Base-by-base conservation (phyloP, 2,888 invertebrate species). In the Andrena minutula region DNA sequence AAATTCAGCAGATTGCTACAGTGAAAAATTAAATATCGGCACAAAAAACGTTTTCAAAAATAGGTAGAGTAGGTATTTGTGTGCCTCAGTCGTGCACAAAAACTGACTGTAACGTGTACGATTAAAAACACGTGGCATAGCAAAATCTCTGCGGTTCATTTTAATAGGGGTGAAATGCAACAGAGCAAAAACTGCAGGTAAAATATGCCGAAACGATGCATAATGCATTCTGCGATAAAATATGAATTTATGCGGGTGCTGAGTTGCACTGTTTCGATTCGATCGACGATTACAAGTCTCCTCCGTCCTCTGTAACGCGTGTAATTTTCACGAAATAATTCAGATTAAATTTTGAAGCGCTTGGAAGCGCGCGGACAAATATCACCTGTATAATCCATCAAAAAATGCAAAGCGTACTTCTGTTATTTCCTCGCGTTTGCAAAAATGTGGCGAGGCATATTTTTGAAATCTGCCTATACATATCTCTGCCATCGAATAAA, bases 171-270 rank as follows among this genome's bases (percentile, higher is more conserved):
- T 58, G 77, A 85, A 75, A 79, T 79, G 85, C 83, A 83, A 71
- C 77, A 80, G 84, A 86, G 79, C 79, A 87, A 87, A 87, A 85
- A 79, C 79, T 79, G 47, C 82, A 75, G 78, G 78, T 87, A 85
- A 87, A 87, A 87, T 87, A 87, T 83, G 83, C 87, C 75, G 76
- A 82, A 76, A 80, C 73, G 69, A 86, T 88, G 86, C 88, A 85
- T 88, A 82, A 88, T 88, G 84, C 82, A 88, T 88, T 82, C 79
- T 66, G 79, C 78, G 85, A 83, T 88, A 86, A 88, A 88, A 85
- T 88, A 88, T 88, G 88, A 88, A 88, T 88, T 88, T 88, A 88
- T 88, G 85, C 88, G 74, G 83, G 76, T 81, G 84, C 82, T 83
- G 88, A 87, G 79, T 81, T 82, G 82, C 69, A 72, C 79, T 61